A percentile compares a stretch with the other conserved stretches of the same genome.
These are phyloP conservation scores for Columba janthina DNA, from an alignment of 2,113 vertebrate species.

Conservation along the genomic window DNA sequence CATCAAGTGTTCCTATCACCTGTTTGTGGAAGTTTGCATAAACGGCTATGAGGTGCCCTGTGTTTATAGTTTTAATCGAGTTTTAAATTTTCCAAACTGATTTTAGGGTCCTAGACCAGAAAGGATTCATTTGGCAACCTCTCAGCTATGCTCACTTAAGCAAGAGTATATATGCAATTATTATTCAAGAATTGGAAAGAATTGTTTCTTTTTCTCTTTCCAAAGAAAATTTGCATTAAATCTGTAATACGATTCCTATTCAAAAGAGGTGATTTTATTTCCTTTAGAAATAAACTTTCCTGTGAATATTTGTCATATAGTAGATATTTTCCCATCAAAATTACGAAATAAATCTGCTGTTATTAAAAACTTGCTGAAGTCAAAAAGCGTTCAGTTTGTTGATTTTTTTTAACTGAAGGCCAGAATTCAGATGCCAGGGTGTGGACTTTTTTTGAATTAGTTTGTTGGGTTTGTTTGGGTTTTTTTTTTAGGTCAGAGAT, in stretches of 20 bases:
- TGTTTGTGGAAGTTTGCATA: background rate
- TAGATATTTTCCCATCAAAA: background rate
- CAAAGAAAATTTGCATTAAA: background rate
- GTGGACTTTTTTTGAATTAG: background rate
- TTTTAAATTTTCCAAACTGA: background rate
- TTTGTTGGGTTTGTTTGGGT: too few relatives aligned
- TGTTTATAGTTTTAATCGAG: background rate
- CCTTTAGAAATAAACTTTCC: background rate
- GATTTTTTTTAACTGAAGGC: background rate
- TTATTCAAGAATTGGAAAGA: background rate
- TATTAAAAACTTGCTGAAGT: background rate
- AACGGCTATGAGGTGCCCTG: background rate
- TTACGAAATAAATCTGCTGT: background rate
- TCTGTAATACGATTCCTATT: background rate
- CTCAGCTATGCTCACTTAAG: background rate
- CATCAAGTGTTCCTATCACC: rapidly evolving
- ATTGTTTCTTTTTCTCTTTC: background rate
- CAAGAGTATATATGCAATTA: background rate
- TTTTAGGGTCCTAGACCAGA: background rate
- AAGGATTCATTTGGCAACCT: background rate
- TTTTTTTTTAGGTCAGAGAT: background rate
- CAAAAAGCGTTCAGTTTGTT: background rate
- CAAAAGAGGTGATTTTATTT: background rate
- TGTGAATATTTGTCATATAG: background rate
- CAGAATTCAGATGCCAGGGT: background rate